Evolutionary conservation across 2,113 vertebrate species (phyloP).

Genomic region (Melanocharis versteri): DNA sequence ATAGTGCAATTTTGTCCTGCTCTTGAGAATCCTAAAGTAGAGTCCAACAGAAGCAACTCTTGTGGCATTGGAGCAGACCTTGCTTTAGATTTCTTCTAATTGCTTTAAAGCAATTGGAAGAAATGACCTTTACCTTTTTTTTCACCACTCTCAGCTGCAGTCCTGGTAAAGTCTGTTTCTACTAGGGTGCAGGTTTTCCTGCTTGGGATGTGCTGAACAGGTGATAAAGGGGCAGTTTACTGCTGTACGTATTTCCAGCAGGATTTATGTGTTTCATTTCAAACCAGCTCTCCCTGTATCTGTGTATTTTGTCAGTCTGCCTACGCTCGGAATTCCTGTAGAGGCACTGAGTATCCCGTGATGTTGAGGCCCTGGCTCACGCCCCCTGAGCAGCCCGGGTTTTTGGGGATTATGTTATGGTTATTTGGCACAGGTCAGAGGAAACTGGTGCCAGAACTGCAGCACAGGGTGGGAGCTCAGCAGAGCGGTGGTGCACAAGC

Average conservation of each 20-base stretch:
- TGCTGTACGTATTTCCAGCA: background rate
- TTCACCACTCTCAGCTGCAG: background rate
- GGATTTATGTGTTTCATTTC: background rate
- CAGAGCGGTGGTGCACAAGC: background rate
- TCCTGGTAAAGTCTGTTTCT: background rate
- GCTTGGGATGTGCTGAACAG: background rate
- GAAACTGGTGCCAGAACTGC: background rate
- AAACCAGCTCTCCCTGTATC: background rate
- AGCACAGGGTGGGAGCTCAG: background rate
- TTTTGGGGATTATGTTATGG: fast-evolving
- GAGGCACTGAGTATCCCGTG: background rate
- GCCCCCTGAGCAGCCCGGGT: background rate
- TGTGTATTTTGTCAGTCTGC: background rate
- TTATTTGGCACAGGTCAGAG: background rate
- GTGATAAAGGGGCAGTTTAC: background rate
- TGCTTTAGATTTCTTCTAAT: background rate
- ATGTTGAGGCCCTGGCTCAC: background rate
- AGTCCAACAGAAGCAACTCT: background rate
- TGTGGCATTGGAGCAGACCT: background rate
- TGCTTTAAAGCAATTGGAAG: background rate
- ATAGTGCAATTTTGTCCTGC: background rate
- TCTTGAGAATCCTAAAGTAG: background rate
- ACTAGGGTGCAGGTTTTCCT: background rate
- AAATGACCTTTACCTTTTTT: background rate
- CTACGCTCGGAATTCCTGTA: background rate